Conservation (phyloP, 2,888 invertebrate species). For the Acanthosepion lycidas region DNA sequence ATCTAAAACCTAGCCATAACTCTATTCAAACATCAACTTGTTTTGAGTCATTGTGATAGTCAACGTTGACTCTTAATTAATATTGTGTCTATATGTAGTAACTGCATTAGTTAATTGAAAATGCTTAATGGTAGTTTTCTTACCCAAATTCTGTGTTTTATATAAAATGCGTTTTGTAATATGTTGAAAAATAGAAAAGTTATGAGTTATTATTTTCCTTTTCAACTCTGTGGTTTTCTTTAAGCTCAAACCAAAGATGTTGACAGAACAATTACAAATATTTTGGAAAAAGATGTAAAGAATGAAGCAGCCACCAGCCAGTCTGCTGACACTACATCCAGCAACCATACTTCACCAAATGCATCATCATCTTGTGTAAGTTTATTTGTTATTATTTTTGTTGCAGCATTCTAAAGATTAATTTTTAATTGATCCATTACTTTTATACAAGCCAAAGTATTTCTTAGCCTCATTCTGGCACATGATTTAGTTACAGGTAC, state of each 20-base stretch:
- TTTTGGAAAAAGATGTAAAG: slow-evolving; percentile 80
- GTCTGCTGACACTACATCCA: slow-evolving; percentile 15
- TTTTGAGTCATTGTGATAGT: background rate
- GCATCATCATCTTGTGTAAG: slow-evolving; percentile 41
- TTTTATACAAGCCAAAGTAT: background rate
- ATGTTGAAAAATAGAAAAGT: too few relatives aligned
- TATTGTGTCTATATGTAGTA: background rate
- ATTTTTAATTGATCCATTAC: background rate
- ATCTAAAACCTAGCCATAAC: background rate
- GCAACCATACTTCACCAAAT: background rate
- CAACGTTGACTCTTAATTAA: too few relatives aligned
- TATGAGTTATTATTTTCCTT: background rate
- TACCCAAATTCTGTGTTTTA: too few relatives aligned
- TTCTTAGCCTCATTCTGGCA: too few relatives aligned
- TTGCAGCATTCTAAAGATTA: background rate
- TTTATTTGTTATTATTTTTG: background rate
- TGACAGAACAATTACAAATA: slow-evolving; percentile 86
- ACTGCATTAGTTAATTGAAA: background rate
- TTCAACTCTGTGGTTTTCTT: slow-evolving; percentile 56
- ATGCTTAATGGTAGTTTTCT: background rate
- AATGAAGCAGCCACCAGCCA: background rate
- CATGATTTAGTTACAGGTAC: too few relatives aligned
- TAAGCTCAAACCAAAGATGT: slow-evolving; percentile 84
- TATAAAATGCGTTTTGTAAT: too few relatives aligned
- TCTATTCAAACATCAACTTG: background rate